Evolutionary conservation across 1,140 invertebrate genomes (phyloP).

Genomic region (Calycopis cecrops): DNA sequence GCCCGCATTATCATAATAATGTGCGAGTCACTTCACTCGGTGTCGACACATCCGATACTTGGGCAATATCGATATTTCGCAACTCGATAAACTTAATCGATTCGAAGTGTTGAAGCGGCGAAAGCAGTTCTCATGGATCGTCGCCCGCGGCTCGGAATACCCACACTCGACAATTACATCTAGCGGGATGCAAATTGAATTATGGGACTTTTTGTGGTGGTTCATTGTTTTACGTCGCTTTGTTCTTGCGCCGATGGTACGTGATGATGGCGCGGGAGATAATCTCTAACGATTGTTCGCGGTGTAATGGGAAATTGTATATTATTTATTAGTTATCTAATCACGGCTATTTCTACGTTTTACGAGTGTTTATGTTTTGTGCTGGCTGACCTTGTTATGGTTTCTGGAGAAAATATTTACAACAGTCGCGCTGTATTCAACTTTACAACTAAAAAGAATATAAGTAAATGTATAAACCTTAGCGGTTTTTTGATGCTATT

Average conservation of each 20-base stretch:
- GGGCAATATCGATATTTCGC: conserved; percentile 17
- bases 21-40: conserved; percentile 61
- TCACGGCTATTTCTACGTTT: conserved; percentile 47
- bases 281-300: conserved; percentile 46
- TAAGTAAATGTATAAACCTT: no score
- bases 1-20: conserved; percentile 72
- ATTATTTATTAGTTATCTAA: conserved; percentile 67
- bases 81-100: conserved; percentile 45
- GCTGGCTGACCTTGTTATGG: no score
- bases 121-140: conserved; percentile 58
- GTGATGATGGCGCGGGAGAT: conserved; percentile 56
- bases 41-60: conserved; percentile 48
- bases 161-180: conserved; percentile 50
- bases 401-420: no score
- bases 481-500: no score
- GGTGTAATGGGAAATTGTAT: conserved; percentile 61
- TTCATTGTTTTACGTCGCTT: conserved; percentile 64
- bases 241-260: conserved; percentile 67
- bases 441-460: no score
- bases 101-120: conserved; percentile 68
- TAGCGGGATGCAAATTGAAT: conserved; percentile 73
- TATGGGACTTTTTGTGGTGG: conserved; percentile 66
- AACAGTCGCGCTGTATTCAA: no score
- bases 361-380: no score
- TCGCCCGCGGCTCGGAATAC: conserved; percentile 42